phyloP scores from a whole-genome alignment of 1,140 invertebrate genomes.

The Solenopsis invicta region DNA sequence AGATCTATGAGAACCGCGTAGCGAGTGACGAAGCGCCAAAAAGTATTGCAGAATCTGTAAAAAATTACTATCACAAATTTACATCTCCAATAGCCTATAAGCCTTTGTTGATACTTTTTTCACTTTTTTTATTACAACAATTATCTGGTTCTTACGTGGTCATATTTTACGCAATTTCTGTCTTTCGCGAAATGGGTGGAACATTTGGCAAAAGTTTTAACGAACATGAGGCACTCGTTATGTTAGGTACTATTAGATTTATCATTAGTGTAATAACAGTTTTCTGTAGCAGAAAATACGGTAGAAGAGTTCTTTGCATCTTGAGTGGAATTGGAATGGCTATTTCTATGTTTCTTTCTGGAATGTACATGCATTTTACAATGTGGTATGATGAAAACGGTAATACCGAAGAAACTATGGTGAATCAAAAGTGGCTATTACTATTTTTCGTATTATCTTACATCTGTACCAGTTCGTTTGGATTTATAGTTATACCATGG shows the following conservation, averaged over 20 bases:
- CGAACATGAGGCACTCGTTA: conserved; percentile 22
- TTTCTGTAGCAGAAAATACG: conserved; percentile 87
- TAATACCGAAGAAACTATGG: conserved; percentile 25
- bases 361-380: conserved; percentile 85
- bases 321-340: conserved; percentile 88
- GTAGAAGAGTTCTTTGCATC: conserved; percentile 86
- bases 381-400: conserved; percentile 80
- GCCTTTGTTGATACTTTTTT: conserved; percentile 34
- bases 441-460: conserved; percentile 77
- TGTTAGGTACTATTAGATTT: conserved; percentile 44
- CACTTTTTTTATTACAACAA: conserved; percentile 43
- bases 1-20: background rate
- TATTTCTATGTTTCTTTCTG: conserved; percentile 87
- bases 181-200: conserved; percentile 44
- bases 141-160: conserved; percentile 28
- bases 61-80: conserved; percentile 25
- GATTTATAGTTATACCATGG: conserved; percentile 90
- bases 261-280: conserved; percentile 84
- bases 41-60: background rate
- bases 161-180: conserved; percentile 47
- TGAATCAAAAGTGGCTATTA: conserved; percentile 29
- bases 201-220: conserved; percentile 24
- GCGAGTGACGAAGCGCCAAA: background rate
- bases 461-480: conserved; percentile 87
- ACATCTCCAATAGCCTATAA: conserved; percentile 7